Evolutionary conservation across 2,797 vertebrate species (phyloP).

Genomic region (Gallinago nigripennis): DNA sequence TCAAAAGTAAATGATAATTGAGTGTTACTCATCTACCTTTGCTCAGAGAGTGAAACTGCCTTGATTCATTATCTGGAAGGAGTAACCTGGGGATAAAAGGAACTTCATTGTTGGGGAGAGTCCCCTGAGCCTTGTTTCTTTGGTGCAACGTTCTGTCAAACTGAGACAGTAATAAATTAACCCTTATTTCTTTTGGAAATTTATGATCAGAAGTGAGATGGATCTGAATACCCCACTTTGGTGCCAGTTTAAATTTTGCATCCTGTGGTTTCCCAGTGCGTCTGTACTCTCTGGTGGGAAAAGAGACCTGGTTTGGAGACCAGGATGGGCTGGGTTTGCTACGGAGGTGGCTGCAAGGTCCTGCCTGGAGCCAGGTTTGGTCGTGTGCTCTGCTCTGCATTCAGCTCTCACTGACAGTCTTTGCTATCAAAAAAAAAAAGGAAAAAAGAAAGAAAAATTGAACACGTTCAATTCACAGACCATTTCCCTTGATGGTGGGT

Average conservation of each 20-base stretch:
- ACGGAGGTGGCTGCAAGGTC: not conserved
- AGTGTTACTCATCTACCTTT: not conserved
- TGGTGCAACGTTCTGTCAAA: not conserved
- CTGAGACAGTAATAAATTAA: not conserved
- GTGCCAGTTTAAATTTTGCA: not conserved
- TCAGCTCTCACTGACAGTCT: not conserved
- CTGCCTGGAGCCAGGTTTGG: not conserved
- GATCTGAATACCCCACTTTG: not conserved
- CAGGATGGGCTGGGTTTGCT: not conserved
- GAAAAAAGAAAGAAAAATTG: not conserved
- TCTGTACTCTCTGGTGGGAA: not conserved
- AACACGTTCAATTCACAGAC: not conserved
- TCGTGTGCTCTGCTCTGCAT: not conserved
- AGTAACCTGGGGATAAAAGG: not conserved
- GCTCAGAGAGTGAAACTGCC: not conserved
- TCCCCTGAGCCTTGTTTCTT: not conserved
- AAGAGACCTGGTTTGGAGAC: not conserved
- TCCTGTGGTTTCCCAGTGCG: rapidly evolving
- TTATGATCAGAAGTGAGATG: not conserved
- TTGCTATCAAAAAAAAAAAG: not conserved
- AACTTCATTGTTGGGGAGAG: not conserved
- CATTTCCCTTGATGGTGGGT: not conserved
- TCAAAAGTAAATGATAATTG: not conserved
- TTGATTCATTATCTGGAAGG: not conserved
- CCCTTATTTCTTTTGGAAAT: not conserved